A percentile compares a stretch with the other conserved stretches of the same genome.
These are phyloP conservation scores for Caenorhabditis japonica DNA, from an alignment of 2,888 invertebrate species.

Conservation along the genomic window DNA sequence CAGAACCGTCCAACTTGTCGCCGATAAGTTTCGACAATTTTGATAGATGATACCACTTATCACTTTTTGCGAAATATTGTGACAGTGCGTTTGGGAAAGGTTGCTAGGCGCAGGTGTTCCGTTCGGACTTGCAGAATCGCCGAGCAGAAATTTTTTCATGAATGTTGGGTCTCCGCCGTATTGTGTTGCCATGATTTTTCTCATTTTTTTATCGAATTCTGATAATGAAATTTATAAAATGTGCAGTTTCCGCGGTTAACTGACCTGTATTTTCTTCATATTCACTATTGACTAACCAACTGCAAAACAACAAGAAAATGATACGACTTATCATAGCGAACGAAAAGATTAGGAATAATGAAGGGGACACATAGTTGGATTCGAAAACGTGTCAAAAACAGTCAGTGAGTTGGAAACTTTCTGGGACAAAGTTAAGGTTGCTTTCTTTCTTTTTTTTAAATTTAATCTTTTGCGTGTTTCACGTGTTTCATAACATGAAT, in stretches of 20 bases:
- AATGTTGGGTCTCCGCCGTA: constrained; percentile 9
- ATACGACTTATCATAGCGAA: too few relatives aligned
- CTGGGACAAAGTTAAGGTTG: too few relatives aligned
- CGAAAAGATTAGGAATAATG: too few relatives aligned
- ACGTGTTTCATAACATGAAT: too few relatives aligned
- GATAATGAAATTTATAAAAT: neutral
- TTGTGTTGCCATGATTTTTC: neutral
- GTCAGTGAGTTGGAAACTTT: too few relatives aligned
- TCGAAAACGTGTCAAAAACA: too few relatives aligned
- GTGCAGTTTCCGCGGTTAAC: too few relatives aligned
- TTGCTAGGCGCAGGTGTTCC: too few relatives aligned
- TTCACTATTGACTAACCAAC: constrained; percentile 2
- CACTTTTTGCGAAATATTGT: neutral
- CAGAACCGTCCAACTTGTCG: constrained; percentile 9
- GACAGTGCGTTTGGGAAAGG: neutral
- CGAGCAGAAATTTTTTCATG: constrained; percentile 8
- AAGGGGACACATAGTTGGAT: too few relatives aligned
- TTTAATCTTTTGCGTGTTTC: too few relatives aligned
- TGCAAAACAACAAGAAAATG: constrained; percentile 2
- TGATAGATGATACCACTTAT: constrained; percentile 7
- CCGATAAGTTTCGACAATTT: constrained; percentile 17
- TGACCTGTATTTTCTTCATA: neutral
- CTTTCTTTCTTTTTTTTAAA: too few relatives aligned
- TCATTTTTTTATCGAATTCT: constrained; percentile 23
- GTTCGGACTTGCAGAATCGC: constrained; percentile 6